Percentiles rank a stretch among this genome's conserved stretches.
Evolutionary conservation across 2,113 vertebrate species (phyloP).

Genomic region (Spermophilus dauricus): DNA sequence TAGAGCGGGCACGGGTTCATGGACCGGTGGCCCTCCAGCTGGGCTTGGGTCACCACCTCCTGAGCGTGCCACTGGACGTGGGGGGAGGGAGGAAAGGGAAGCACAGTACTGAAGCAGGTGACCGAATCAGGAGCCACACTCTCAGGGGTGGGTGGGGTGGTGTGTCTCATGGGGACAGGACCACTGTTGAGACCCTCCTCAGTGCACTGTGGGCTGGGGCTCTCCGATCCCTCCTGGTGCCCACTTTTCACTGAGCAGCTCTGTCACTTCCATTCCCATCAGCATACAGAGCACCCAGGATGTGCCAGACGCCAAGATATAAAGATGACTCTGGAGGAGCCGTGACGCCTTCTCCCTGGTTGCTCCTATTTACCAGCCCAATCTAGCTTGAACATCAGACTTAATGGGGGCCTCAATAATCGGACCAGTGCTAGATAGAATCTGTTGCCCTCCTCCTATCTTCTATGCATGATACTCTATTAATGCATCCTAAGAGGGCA

Average conservation of each 20-base stretch:
- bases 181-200: rapidly evolving
- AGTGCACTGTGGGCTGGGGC: rapidly evolving
- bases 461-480: not conserved
- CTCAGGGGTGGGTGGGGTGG: rapidly evolving
- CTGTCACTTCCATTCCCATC: not conserved
- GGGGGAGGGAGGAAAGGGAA: not conserved
- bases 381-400: not conserved
- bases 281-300: rapidly evolving
- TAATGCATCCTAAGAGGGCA: not conserved
- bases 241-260: not conserved
- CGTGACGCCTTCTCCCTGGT: not conserved
- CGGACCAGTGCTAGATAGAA: not conserved
- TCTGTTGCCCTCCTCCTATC: not conserved
- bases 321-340: not conserved
- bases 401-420: rapidly evolving
- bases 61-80: constrained; percentile 83
- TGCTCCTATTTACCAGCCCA: not conserved
- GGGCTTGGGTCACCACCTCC: constrained; percentile 83
- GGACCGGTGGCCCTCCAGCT: constrained; percentile 84
- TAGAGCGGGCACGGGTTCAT: constrained; percentile 90
- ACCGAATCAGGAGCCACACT: rapidly evolving
- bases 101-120: not conserved
- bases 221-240: not conserved
- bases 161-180: not conserved
- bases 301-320: not conserved